Evolutionary conservation across 2,113 vertebrate genomes (phyloP), one percentile per base, ranked within the genome.

Genomic region (Cynoglossus semilaevis): DNA sequence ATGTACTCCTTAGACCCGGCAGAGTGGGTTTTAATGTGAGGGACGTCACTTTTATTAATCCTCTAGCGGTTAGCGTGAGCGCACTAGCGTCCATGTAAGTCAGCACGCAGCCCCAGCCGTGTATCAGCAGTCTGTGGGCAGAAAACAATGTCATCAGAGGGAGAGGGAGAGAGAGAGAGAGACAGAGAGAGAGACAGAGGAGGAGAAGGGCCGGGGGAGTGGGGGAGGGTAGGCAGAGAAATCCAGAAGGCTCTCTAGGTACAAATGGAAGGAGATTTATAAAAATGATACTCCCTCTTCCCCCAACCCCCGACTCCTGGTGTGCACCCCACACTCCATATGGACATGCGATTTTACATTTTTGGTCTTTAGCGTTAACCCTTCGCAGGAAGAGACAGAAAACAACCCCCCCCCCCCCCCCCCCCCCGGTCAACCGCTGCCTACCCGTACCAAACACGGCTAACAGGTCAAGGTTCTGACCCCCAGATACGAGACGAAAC

Each of bases 211-310:
- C 61, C 15, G 15, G 56, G 70, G 58, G 48, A n/a, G n/a, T n/a
- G 43, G 72, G 62, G 70, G 70, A 67, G 73, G 74, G 78, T 67
- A 67, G 70, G 62, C 15, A 78, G 38, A 14, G 66, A 63, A 77
- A 84, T 84, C 88, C 86, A 87, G 81, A 76, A 90, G 91, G 90
- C 80, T 91, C 87, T 78, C 89, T 74, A 83, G 91, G 89, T 88
- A 82, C 88, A 82, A 76, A 88, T 88, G 90, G 90, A 83, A 85
- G 75, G 65, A 53, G 76, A 64, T 57, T 77, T 43, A 49, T 54
- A n/a, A n/a, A n/a, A n/a, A n/a, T n/a, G n/a, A n/a, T n/a, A n/a
- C n/a, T n/a, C n/a, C 54, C 29, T 51, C 63, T 51, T 53, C 61
- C 61, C 18, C n/a, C n/a, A n/a, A n/a, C 15, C 51, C 46, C 47